Percentiles rank a stretch among this genome's conserved stretches.
Conservation (phyloP, 2,888 invertebrate genomes). For the Amphipoea oculea region DNA sequence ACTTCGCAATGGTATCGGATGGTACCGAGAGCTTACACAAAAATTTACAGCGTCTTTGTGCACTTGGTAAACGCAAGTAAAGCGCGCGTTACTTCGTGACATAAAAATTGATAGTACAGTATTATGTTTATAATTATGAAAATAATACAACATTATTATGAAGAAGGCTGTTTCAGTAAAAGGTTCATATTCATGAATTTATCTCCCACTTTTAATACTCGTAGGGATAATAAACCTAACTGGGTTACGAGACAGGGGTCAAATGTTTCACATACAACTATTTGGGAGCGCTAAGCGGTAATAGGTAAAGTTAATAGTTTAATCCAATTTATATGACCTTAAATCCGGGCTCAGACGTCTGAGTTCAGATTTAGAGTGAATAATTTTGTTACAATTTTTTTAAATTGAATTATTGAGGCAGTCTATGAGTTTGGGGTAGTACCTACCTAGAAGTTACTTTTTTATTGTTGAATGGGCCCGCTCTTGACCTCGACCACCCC, state of each 20-base stretch:
- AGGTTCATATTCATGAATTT: conserved; percentile 39
- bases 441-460: no score
- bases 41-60: neutral
- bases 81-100: neutral
- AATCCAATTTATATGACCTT: conserved; percentile 66
- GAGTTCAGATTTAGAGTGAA: conserved; percentile 65
- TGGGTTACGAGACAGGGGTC: conserved; percentile 53
- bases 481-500: no score
- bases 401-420: neutral
- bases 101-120: neutral
- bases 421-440: neutral
- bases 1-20: no score
- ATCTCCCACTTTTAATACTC: conserved; percentile 36
- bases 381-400: conserved; percentile 30
- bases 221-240: conserved; percentile 43
- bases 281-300: conserved; percentile 53
- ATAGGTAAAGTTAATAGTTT: conserved; percentile 65
- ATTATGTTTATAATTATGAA: neutral
- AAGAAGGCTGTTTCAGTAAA: conserved; percentile 7
- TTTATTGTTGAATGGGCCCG: no score
- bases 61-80: neutral
- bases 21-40: neutral
- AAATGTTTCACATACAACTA: conserved; percentile 59
- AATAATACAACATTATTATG: conserved; percentile 14
- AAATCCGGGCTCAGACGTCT: conserved; percentile 69